These are phyloP conservation scores for Terrapene triunguis DNA, from an alignment of 2,113 vertebrate genomes.

Conservation along the genomic window DNA sequence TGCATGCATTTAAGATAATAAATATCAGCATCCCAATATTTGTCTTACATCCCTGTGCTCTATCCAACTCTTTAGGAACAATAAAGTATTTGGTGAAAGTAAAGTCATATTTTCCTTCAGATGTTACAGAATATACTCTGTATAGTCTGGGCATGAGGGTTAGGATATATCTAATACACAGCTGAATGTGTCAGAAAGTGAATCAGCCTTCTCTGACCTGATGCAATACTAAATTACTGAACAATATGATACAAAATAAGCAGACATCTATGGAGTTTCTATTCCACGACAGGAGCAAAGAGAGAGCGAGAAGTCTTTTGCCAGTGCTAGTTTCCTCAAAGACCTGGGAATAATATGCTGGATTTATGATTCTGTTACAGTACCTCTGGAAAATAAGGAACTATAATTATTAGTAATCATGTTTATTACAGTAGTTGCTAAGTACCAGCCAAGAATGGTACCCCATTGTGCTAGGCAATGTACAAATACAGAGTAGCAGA, in stretches of 20 bases:
- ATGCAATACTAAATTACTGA: slow-evolving; percentile 57
- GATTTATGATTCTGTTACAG: neutral
- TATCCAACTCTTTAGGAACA: neutral
- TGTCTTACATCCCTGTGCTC: slow-evolving; percentile 17
- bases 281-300: neutral
- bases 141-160: slow-evolving; percentile 30
- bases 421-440: neutral
- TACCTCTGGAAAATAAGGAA: neutral
- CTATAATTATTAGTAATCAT: accelerated
- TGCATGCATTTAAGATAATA: slow-evolving; percentile 20
- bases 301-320: slow-evolving; percentile 4
- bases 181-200: slow-evolving; percentile 53
- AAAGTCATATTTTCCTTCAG: slow-evolving; percentile 49
- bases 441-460: neutral
- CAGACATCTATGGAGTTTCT: slow-evolving; percentile 42
- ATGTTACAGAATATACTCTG: slow-evolving; percentile 46
- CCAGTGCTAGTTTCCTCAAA: neutral
- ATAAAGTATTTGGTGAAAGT: slow-evolving; percentile 33
- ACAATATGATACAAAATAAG: slow-evolving; percentile 51
- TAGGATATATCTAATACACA: slow-evolving; percentile 55
- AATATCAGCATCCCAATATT: slow-evolving; percentile 33
- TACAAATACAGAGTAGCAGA: neutral
- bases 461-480: too few relatives aligned
- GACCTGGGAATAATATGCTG: accelerated
- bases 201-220: slow-evolving; percentile 60